These are phyloP conservation scores for Enteromius radiatus DNA, from an alignment of 2,797 vertebrate species.

Conservation along the genomic window DNA sequence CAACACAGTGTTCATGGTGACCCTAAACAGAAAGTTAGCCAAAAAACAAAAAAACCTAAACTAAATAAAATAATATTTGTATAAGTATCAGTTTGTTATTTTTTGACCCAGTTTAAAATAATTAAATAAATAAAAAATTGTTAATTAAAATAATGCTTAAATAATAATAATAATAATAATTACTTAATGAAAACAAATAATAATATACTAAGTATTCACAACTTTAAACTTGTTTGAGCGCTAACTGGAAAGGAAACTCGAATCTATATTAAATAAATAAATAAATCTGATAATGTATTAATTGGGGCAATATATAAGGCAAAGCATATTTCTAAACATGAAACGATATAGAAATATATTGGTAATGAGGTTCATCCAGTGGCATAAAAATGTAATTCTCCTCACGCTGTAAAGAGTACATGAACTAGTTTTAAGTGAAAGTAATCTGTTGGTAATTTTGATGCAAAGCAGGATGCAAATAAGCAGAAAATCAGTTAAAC, in stretches of 20 bases:
- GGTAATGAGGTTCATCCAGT: neutral
- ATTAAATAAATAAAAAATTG: too few relatives aligned
- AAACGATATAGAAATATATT: neutral
- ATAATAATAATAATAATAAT: too few relatives aligned
- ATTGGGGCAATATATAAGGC: neutral
- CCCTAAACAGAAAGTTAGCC: neutral
- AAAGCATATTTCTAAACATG: neutral
- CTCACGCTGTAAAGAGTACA: neutral
- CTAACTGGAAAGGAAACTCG: too few relatives aligned
- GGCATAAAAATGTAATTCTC: neutral
- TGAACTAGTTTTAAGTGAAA: constrained; percentile 16
- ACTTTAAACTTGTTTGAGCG: too few relatives aligned
- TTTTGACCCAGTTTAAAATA: too few relatives aligned
- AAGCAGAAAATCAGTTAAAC: constrained; percentile 24
- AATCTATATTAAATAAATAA: too few relatives aligned
- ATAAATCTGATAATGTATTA: neutral
- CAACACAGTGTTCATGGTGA: neutral
- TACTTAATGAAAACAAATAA: too few relatives aligned
- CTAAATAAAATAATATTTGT: too few relatives aligned
- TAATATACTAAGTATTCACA: too few relatives aligned
- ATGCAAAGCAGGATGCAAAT: constrained; percentile 70
- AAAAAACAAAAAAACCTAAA: neutral
- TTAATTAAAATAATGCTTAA: too few relatives aligned
- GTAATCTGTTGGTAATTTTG: constrained; percentile 27
- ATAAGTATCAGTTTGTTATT: too few relatives aligned